A percentile compares a stretch with the other conserved stretches of the same genome.
phyloP scores from a whole-genome alignment of 2,888 invertebrate species.

The Rhamnusium bicolor region DNA sequence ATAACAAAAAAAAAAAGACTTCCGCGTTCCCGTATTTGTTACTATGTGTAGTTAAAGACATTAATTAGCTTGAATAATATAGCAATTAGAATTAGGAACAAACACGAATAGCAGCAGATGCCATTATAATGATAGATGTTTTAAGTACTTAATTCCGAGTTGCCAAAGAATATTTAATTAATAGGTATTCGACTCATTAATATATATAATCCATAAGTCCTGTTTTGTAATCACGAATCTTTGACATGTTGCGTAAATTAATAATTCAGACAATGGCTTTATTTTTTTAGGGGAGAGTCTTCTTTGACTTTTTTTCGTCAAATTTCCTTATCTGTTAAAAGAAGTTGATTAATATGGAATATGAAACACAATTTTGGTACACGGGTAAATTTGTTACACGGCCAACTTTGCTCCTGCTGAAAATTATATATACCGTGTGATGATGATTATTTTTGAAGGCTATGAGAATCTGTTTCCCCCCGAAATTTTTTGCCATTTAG shows the following conservation, averaged over 20 bases:
- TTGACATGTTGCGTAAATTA: conserved; percentile 25
- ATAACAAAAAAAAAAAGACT: background rate
- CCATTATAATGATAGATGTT: background rate
- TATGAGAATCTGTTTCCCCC: too few relatives aligned
- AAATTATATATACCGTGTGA: too few relatives aligned
- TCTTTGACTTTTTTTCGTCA: background rate
- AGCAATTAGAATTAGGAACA: background rate
- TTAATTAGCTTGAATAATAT: background rate
- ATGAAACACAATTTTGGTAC: too few relatives aligned
- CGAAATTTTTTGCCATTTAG: too few relatives aligned
- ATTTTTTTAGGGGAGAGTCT: conserved; percentile 14
- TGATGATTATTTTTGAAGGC: too few relatives aligned
- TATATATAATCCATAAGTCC: conserved; percentile 4
- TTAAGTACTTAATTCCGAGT: background rate
- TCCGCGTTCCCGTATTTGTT: background rate
- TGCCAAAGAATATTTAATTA: conserved; percentile 15
- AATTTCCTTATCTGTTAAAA: too few relatives aligned
- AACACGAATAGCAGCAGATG: background rate
- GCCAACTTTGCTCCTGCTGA: too few relatives aligned
- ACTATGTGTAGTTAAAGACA: background rate
- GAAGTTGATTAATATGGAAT: too few relatives aligned
- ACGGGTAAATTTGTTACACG: too few relatives aligned
- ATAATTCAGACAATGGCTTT: conserved; percentile 20
- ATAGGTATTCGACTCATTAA: conserved; percentile 13
- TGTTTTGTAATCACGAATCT: conserved; percentile 25